Conservation (phyloP, 2,888 invertebrate genomes). For the Eurytoma californica region DNA sequence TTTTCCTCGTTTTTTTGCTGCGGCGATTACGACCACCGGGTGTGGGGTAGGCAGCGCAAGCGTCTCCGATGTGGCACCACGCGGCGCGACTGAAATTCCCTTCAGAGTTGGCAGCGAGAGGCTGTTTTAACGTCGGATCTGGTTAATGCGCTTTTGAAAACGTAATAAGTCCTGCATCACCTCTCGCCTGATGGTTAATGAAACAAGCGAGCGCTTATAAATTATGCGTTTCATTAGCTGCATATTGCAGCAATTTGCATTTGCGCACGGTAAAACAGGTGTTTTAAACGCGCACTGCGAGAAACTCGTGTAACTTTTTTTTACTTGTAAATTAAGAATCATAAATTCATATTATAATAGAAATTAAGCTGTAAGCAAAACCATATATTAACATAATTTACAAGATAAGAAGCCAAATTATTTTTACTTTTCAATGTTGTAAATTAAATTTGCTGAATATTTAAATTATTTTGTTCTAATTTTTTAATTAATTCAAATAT, state of each 20-base stretch:
- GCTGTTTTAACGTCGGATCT: conserved; percentile 35
- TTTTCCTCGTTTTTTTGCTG: conserved; percentile 11
- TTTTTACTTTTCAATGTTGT: too few relatives aligned
- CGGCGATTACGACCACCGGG: background rate
- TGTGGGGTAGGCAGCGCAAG: background rate
- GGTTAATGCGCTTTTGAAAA: conserved; percentile 39
- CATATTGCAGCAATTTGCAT: background rate
- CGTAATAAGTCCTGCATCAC: conserved; percentile 28
- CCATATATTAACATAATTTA: too few relatives aligned
- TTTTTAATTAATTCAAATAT: too few relatives aligned
- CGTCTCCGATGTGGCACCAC: background rate
- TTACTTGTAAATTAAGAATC: too few relatives aligned
- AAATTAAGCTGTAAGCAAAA: too few relatives aligned
- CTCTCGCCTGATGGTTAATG: background rate
- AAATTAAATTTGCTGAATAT: too few relatives aligned
- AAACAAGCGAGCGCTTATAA: conserved; percentile 10
- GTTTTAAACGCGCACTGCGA: too few relatives aligned
- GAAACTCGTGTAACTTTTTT: too few relatives aligned
- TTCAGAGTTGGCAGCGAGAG: background rate
- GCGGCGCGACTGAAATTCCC: conserved; percentile 3
- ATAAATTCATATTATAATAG: too few relatives aligned
- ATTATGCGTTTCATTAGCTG: conserved; percentile 30
- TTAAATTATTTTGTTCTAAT: too few relatives aligned
- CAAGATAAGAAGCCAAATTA: too few relatives aligned
- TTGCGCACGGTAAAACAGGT: background rate